Percentiles rank a stretch among this genome's conserved stretches.
phyloP scores from a whole-genome alignment of 2,113 vertebrate genomes.

The Thinocorus orbignyianus region DNA sequence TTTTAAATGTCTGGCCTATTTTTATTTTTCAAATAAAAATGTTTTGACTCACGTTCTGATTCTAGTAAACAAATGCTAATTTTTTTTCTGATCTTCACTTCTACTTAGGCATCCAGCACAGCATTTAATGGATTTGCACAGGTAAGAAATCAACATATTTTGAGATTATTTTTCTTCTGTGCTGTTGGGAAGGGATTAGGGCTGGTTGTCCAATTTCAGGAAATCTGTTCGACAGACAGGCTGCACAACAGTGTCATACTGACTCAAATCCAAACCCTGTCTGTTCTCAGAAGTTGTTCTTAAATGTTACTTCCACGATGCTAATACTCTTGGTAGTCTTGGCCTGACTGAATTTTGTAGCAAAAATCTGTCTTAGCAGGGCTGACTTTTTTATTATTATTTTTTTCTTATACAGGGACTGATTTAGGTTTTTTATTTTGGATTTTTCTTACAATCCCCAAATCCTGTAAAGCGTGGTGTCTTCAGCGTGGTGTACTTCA shows the following conservation, averaged over 20 bases:
- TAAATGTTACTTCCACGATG: neutral
- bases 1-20: conserved; percentile 18
- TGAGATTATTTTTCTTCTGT: neutral
- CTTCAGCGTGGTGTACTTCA: neutral
- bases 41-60: neutral
- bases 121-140: conserved; percentile 88
- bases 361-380: neutral
- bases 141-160: conserved; percentile 74
- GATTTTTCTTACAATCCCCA: neutral
- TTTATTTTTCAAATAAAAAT: conserved; percentile 50
- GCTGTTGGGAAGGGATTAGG: neutral
- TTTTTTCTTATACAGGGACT: neutral
- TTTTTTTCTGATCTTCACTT: conserved; percentile 65
- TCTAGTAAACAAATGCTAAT: conserved; percentile 16
- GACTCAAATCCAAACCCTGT: neutral
- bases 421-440: neutral
- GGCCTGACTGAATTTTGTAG: neutral
- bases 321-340: neutral
- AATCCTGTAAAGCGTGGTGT: neutral
- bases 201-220: neutral
- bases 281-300: neutral
- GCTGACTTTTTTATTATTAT: neutral
- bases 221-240: neutral
- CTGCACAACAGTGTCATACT: neutral
- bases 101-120: conserved; percentile 78